Conservation (phyloP, 2,888 invertebrate genomes). For the Strigamia transsilvanica region DNA sequence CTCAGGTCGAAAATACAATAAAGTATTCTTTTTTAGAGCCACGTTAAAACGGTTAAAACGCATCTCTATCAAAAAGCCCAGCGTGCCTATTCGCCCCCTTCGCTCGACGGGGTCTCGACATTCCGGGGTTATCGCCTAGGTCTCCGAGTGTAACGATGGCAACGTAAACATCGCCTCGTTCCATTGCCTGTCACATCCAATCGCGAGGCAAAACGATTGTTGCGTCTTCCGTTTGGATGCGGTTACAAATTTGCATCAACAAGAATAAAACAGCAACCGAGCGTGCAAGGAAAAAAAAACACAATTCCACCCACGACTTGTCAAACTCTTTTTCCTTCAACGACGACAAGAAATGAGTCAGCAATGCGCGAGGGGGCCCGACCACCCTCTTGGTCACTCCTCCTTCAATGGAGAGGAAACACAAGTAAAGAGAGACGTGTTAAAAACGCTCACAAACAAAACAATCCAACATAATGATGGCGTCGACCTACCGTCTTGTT, state of each 20-base stretch:
- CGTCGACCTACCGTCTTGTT: slow-evolving; percentile 38
- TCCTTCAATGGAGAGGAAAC: slow-evolving; percentile 25
- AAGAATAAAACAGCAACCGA: slow-evolving; percentile 2
- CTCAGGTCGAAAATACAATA: too few relatives aligned
- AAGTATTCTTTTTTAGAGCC: too few relatives aligned
- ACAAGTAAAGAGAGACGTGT: not conserved
- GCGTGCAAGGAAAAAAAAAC: not conserved
- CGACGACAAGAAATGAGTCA: not conserved
- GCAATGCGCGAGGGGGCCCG: not conserved
- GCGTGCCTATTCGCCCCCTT: not conserved
- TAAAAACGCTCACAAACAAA: slow-evolving; percentile 7
- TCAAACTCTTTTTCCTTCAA: not conserved
- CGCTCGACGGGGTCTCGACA: slow-evolving; percentile 19
- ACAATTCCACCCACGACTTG: slow-evolving; percentile 21
- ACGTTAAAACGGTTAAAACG: not conserved
- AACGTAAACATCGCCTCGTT: slow-evolving; percentile 8
- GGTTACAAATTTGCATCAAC: slow-evolving; percentile 32
- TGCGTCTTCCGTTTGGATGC: slow-evolving; percentile 25
- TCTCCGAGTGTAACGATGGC: slow-evolving; percentile 24
- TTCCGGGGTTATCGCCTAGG: slow-evolving; percentile 25
- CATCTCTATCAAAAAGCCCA: slow-evolving; percentile 1
- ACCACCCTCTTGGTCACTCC: slow-evolving; percentile 36
- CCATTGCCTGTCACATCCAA: slow-evolving; percentile 17
- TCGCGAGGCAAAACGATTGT: not conserved
- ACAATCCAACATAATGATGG: not conserved